phyloP scores from a whole-genome alignment of 2,113 vertebrate species.

The Tragelaphus imberbis region DNA sequence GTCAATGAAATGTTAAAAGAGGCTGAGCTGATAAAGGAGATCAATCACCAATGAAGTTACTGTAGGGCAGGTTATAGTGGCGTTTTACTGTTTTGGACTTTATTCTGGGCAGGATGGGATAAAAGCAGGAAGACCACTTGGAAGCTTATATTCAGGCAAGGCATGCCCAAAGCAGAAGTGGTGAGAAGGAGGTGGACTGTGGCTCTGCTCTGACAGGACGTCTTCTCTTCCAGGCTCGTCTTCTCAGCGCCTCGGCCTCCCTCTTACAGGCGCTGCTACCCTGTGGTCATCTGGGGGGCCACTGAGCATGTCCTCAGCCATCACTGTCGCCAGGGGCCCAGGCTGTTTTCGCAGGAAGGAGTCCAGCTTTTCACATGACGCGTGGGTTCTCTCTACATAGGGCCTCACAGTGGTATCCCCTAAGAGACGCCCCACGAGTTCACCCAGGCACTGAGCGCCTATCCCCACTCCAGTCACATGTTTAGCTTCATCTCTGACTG shows the following conservation, averaged over 20 bases:
- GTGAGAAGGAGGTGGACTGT: rapidly evolving
- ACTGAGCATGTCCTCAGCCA: not conserved
- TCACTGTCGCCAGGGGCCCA: not conserved
- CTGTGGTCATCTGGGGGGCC: not conserved
- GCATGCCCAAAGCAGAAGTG: rapidly evolving
- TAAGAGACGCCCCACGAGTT: not conserved
- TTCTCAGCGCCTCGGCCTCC: not conserved
- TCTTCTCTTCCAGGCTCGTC: not conserved
- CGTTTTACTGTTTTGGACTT: not conserved
- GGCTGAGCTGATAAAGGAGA: not conserved
- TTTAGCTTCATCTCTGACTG: not conserved
- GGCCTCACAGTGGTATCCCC: rapidly evolving
- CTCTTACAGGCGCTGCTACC: not conserved
- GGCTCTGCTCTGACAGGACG: not conserved
- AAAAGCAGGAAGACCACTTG: not conserved
- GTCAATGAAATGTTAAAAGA: not conserved
- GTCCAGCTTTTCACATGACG: rapidly evolving
- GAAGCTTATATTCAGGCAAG: not conserved
- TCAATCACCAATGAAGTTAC: not conserved
- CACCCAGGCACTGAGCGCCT: not conserved
- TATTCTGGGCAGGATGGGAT: not conserved
- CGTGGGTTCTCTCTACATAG: rapidly evolving
- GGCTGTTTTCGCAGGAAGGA: not conserved
- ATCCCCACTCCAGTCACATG: not conserved
- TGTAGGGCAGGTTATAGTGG: not conserved